These are phyloP conservation scores for Microplitis manilae DNA, from an alignment of 2,888 invertebrate genomes.

Conservation along the genomic window DNA sequence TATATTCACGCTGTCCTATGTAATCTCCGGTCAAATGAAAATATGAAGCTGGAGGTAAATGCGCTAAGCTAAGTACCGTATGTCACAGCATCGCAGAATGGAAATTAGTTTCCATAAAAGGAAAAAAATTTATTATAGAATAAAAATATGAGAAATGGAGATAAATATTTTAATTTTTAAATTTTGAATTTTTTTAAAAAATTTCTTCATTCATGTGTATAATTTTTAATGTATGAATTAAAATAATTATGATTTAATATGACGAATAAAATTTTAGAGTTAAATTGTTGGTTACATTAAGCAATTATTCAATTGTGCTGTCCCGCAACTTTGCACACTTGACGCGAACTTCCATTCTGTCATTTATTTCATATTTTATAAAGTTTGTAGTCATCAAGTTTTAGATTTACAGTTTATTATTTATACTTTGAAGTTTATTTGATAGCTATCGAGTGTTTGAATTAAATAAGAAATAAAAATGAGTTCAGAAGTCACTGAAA, in stretches of 20 bases:
- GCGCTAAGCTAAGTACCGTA: background rate
- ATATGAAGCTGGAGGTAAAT: background rate
- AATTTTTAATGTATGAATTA: background rate
- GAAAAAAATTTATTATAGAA: background rate
- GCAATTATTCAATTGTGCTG: background rate
- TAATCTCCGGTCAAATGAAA: constrained; percentile 16
- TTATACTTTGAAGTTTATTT: too few relatives aligned
- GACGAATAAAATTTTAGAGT: background rate
- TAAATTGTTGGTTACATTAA: background rate
- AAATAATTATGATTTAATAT: background rate
- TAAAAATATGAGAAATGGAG: background rate
- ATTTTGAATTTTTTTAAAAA: background rate
- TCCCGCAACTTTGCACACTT: too few relatives aligned
- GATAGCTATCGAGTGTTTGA: too few relatives aligned
- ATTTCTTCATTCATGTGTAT: background rate
- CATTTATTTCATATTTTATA: too few relatives aligned
- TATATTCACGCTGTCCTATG: constrained; percentile 24
- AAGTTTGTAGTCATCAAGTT: too few relatives aligned
- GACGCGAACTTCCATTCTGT: too few relatives aligned
- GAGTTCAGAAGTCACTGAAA: background rate
- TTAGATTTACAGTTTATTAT: too few relatives aligned
- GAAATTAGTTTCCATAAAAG: background rate
- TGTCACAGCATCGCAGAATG: background rate
- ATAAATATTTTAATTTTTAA: background rate
- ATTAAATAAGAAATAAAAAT: background rate